These are phyloP conservation scores for Rallus limicola DNA, from an alignment of 2,113 vertebrate species.

Conservation along the genomic window DNA sequence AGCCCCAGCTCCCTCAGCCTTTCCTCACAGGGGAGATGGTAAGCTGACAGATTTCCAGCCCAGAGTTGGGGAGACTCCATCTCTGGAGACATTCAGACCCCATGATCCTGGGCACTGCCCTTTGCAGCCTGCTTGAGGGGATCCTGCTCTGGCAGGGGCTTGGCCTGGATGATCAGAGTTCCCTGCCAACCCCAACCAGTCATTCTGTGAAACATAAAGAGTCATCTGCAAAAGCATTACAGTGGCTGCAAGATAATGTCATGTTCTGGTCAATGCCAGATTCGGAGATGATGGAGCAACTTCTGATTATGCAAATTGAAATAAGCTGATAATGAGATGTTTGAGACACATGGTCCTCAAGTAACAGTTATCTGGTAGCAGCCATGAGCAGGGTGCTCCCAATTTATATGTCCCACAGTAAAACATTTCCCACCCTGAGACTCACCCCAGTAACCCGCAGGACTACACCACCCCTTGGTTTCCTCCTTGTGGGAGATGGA, in stretches of 20 bases:
- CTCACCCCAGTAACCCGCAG: accelerated
- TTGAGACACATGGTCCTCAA: background rate
- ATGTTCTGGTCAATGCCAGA: background rate
- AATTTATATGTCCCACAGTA: background rate
- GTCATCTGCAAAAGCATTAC: background rate
- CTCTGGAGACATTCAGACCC: no score
- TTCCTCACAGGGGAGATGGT: no score
- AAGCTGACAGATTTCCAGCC: no score
- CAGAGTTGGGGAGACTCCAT: no score
- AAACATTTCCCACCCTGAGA: background rate
- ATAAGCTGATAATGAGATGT: background rate
- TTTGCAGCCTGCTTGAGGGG: no score
- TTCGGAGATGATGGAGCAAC: background rate
- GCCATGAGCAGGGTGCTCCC: background rate
- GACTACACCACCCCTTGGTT: background rate
- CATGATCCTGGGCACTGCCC: no score
- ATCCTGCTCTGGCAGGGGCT: no score
- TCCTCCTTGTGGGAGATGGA: accelerated
- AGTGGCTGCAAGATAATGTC: background rate
- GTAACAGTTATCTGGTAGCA: background rate
- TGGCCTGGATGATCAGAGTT: no score
- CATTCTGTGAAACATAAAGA: background rate
- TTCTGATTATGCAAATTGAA: background rate
- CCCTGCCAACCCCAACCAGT: no score
- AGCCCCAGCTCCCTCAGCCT: no score